phyloP scores from a whole-genome alignment of 2,797 vertebrate genomes.

The Sebastes itinus region DNA sequence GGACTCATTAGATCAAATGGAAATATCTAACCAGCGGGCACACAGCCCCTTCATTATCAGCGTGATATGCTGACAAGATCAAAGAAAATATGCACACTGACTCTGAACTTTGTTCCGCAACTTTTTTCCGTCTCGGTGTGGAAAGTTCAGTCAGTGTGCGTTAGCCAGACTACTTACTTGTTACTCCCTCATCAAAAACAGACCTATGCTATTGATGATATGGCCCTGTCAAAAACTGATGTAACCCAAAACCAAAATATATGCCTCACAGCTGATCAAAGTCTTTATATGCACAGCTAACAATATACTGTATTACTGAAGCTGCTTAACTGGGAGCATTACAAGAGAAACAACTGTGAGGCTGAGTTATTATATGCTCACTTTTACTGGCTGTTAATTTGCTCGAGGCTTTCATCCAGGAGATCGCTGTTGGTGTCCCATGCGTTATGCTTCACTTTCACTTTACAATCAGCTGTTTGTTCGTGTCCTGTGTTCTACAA shows the following conservation, averaged over 20 bases:
- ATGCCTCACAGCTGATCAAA: slow-evolving; percentile 53
- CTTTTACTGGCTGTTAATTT: background rate
- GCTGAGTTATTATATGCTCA: background rate
- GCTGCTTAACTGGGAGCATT: background rate
- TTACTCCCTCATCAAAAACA: slow-evolving; percentile 49
- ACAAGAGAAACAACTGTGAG: background rate
- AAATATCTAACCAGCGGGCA: slow-evolving; percentile 34
- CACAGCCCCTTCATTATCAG: slow-evolving; percentile 40
- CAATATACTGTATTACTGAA: background rate
- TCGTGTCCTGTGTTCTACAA: too few species aligned
- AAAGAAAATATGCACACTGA: slow-evolving; percentile 35
- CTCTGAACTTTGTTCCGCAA: slow-evolving; percentile 49
- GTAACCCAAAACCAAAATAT: slow-evolving; percentile 45
- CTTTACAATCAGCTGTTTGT: background rate
- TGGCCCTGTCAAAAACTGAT: slow-evolving; percentile 48
- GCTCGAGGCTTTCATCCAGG: background rate
- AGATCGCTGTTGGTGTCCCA: background rate
- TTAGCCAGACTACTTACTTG: slow-evolving; percentile 44
- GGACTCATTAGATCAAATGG: slow-evolving; percentile 50
- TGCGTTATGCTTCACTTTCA: background rate
- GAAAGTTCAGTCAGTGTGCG: slow-evolving; percentile 31
- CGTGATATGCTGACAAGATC: slow-evolving; percentile 56
- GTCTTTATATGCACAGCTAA: slow-evolving; percentile 3
- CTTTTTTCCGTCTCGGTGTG: slow-evolving; percentile 14
- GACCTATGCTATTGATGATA: slow-evolving; percentile 39